A percentile compares a stretch with the other conserved stretches of the same genome.
These are phyloP conservation scores for Harpegnathos saltator DNA, from an alignment of 1,140 invertebrate species.

Conservation along the genomic window DNA sequence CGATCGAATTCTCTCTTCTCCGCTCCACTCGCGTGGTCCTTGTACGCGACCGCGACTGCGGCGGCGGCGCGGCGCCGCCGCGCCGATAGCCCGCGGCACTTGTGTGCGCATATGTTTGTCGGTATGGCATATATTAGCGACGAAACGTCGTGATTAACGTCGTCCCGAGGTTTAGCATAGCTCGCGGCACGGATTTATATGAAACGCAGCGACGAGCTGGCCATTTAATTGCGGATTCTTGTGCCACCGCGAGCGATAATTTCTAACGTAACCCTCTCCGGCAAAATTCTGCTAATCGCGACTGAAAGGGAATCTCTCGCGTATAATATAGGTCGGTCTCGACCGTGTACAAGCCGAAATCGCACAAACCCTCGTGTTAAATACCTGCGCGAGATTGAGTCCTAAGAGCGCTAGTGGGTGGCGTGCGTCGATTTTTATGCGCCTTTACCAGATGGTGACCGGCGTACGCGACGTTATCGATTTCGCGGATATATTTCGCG, in stretches of 20 bases:
- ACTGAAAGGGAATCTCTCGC: constrained; percentile 27
- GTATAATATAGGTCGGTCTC: constrained; percentile 52
- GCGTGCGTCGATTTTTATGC: neutral
- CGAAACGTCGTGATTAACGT: constrained; percentile 77
- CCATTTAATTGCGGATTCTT: constrained; percentile 76
- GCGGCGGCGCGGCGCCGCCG: no score
- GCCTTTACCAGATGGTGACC: neutral
- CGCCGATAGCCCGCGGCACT: constrained; percentile 57
- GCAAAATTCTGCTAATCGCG: constrained; percentile 70
- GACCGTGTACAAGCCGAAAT: no score
- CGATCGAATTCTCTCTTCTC: constrained; percentile 66
- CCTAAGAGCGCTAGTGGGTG: constrained; percentile 24
- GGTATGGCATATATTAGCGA: constrained; percentile 76
- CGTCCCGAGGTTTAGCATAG: constrained; percentile 52
- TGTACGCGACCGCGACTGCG: neutral
- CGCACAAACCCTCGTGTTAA: neutral
- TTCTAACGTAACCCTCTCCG: constrained; percentile 39
- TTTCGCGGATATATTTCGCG: neutral
- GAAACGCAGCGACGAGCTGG: constrained; percentile 63
- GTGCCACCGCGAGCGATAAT: constrained; percentile 71
- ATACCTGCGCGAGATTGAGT: constrained; percentile 2
- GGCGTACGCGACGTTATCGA: constrained; percentile 20
- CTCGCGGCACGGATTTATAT: constrained; percentile 71
- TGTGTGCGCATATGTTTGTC: constrained; percentile 70
- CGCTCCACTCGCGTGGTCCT: neutral